Conservation (phyloP, 2,888 invertebrate genomes). For the Nemapogon koenigi region DNA sequence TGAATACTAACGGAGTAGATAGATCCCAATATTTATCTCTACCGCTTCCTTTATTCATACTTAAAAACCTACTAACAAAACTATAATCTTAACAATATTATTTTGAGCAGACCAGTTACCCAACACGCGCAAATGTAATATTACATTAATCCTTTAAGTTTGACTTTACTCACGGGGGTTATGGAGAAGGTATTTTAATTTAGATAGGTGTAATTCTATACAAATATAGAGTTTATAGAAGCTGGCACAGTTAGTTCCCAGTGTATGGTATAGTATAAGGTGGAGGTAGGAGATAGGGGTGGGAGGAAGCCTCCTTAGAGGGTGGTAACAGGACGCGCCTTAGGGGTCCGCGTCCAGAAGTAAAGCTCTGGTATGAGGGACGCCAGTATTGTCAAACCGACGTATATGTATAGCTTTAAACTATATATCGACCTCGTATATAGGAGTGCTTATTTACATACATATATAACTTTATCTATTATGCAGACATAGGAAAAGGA, state of each 20-base stretch:
- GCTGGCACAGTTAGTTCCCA: constrained; percentile 57
- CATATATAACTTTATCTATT: constrained; percentile 59
- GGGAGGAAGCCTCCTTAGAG: constrained; percentile 25
- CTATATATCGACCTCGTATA: constrained; percentile 52
- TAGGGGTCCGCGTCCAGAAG: constrained; percentile 58
- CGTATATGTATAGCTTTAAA: constrained; percentile 62
- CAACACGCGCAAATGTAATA: too few species aligned
- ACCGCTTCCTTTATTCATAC: too few species aligned
- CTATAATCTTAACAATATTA: too few species aligned
- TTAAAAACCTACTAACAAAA: too few species aligned
- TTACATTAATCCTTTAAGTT: too few species aligned
- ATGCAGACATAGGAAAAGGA: constrained; percentile 59
- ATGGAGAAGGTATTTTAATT: too few species aligned
- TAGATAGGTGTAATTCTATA: too few species aligned
- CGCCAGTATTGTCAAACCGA: constrained; percentile 63
- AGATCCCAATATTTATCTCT: too few species aligned
- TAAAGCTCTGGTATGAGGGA: constrained; percentile 62
- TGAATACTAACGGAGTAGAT: too few species aligned
- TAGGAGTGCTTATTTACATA: constrained; percentile 59
- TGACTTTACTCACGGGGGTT: too few species aligned
- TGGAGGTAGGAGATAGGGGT: constrained; percentile 28
- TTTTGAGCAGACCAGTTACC: too few species aligned
- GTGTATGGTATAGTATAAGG: constrained; percentile 56
- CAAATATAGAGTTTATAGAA: constrained; percentile 53
- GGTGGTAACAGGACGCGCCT: constrained; percentile 44